Base-by-base conservation (phyloP, 23 tunicate genomes). In the Styela plicata region DNA sequence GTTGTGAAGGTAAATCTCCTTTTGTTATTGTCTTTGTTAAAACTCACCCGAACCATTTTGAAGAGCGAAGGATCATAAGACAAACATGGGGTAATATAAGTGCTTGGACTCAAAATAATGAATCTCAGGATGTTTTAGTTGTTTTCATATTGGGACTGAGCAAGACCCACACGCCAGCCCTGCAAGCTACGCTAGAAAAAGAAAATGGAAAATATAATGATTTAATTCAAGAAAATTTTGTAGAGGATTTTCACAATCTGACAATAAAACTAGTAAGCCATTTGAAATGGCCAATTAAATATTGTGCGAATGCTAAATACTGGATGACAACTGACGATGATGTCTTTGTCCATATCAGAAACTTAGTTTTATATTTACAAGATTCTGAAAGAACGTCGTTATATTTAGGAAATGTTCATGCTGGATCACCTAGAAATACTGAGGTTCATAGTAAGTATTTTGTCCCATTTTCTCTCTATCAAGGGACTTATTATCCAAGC, bases 271-370 rank as follows among this genome's bases (percentile, higher is more conserved):
- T 89, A 24, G 34, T 89, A 2, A 52, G 82, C n/a, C 94, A 89
- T 73, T 61, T 83, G n/a, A 84, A 89, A 69, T 89, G 94, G 94
- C 74, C 76, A 30, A 22, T 63, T 2, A 26, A 69, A 37, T 89
- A 61, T 89, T 89, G 94, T 69, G 33, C 63, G 3, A 34, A 30
- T 16, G 88, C 94, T 1, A 73, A 57, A 66, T 89, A 76, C 73
- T 85, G 88, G 31, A 89, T 89, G 94, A 89, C 88, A 29, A 79
- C 94, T 20, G 94, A 89, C 84, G 87, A 84, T 36, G 94, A 89
- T 84, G 82, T 89, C 7, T 89, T 77, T 79, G 81, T 89, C 13
- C 69, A 84, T 84, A 63, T 74, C 0, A 28, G 28, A 78, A 84
- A 84, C 29, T 36, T 89, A 28, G 28, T 89, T 24, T 24, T 36